Percentiles rank a stretch among this genome's conserved stretches.
These are phyloP conservation scores for Picathartes gymnocephalus DNA, from an alignment of 2,113 vertebrate species.

Conservation along the genomic window DNA sequence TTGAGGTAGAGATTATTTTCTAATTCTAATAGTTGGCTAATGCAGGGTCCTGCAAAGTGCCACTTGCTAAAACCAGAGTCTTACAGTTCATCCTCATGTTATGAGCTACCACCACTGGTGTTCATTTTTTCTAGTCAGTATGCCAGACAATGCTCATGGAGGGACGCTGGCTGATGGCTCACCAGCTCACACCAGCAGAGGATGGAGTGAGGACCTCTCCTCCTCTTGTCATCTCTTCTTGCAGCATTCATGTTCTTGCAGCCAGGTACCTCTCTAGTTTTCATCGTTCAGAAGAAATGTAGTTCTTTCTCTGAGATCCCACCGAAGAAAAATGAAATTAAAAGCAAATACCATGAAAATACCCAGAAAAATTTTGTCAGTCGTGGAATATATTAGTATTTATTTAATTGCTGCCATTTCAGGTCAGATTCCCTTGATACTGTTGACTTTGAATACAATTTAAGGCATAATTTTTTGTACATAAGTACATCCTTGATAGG, in stretches of 20 bases:
- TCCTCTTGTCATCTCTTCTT: neutral
- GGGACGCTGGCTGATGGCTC: neutral
- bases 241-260: accelerated
- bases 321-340: neutral
- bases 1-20: neutral
- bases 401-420: neutral
- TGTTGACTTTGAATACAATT: neutral
- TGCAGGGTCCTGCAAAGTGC: neutral
- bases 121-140: neutral
- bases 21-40: neutral
- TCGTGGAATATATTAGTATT: neutral
- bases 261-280: neutral
- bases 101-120: neutral
- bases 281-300: neutral
- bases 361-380: neutral
- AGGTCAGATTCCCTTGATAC: neutral
- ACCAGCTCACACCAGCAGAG: neutral
- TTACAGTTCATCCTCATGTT: neutral
- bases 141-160: accelerated
- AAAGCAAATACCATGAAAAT: neutral
- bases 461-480: neutral
- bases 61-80: neutral
- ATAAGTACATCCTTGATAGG: neutral
- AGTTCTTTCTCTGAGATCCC: neutral
- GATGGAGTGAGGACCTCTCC: neutral